Conservation (phyloP, 2,888 invertebrate genomes). For the Hedychridium roseum region DNA sequence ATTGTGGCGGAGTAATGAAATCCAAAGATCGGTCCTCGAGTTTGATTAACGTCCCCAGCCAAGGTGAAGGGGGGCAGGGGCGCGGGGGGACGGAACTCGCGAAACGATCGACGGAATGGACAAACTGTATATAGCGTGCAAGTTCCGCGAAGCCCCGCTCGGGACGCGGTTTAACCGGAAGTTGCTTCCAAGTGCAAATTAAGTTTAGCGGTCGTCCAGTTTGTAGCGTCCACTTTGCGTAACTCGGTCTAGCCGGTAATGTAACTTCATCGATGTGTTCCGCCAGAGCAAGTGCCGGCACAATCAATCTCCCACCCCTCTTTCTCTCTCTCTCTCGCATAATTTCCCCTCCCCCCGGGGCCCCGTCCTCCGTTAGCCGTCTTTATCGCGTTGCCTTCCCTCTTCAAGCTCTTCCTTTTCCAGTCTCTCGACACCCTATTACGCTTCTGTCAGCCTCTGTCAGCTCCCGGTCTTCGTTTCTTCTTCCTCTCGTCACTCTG, state of each 20-base stretch:
- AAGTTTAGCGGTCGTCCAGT: slow-evolving; percentile 56
- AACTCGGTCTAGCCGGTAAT: slow-evolving; percentile 61
- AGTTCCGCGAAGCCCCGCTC: slow-evolving; percentile 39
- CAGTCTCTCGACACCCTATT: neutral
- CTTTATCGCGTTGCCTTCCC: slow-evolving; percentile 16
- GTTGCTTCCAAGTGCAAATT: slow-evolving; percentile 56
- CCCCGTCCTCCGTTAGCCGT: slow-evolving; percentile 29
- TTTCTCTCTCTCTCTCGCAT: slow-evolving; percentile 25
- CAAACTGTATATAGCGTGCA: slow-evolving; percentile 43
- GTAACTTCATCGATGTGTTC: slow-evolving; percentile 62
- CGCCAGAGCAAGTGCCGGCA: slow-evolving; percentile 56
- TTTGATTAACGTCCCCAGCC: no score
- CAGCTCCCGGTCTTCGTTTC: no score
- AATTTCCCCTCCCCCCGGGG: slow-evolving; percentile 27
- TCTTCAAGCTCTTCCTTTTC: slow-evolving; percentile 8
- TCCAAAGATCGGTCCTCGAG: no score
- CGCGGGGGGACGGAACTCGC: no score
- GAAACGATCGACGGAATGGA: slow-evolving; percentile 47
- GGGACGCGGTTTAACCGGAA: slow-evolving; percentile 53
- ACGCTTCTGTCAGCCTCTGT: no score
- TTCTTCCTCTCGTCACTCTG: no score
- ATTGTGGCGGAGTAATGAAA: no score
- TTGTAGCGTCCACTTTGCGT: slow-evolving; percentile 59
- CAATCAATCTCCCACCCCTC: slow-evolving; percentile 55
- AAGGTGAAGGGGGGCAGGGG: no score